Percentiles rank a stretch among this genome's conserved stretches.
Conservation (phyloP, 1,140 invertebrate genomes). For the Pectinophora gossypiella region DNA sequence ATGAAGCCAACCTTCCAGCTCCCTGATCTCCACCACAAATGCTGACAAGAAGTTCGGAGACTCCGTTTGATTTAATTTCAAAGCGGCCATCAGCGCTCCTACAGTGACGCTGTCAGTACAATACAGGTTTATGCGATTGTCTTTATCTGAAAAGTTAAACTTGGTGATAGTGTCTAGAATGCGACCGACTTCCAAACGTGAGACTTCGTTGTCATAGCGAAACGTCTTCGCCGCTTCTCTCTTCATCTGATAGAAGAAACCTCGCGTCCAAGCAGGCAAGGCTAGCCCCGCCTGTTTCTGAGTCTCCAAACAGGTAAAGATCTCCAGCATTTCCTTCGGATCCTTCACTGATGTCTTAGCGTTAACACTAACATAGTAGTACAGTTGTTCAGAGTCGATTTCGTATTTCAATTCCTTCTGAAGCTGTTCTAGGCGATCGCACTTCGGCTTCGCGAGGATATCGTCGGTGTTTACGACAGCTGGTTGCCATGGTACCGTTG, state of each 20-base stretch:
- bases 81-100: not conserved
- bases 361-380: constrained; percentile 9
- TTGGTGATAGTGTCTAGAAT: constrained; percentile 1
- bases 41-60: constrained; percentile 3
- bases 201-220: constrained; percentile 1
- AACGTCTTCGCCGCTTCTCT: constrained; percentile 14
- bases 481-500: constrained; percentile 12
- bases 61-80: not conserved
- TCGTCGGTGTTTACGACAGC: constrained; percentile 16
- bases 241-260: constrained; percentile 14
- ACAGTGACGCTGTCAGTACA: constrained; percentile 7
- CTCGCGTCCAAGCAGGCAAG: constrained; percentile 19
- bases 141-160: not conserved
- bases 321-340: constrained; percentile 1
- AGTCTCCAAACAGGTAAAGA: constrained; percentile 21
- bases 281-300: constrained; percentile 13
- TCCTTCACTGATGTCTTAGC: constrained; percentile 6
- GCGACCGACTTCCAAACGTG: constrained; percentile 11
- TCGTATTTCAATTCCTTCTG: not conserved
- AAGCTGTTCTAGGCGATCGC: constrained; percentile 13
- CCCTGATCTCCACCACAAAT: not conserved
- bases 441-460: constrained; percentile 11
- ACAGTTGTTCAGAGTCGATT: constrained; percentile 11
- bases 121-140: constrained; percentile 3
- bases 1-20: not conserved